These are phyloP conservation scores for Heterohyrax brucei DNA, from an alignment of 2,797 vertebrate genomes.

Conservation along the genomic window DNA sequence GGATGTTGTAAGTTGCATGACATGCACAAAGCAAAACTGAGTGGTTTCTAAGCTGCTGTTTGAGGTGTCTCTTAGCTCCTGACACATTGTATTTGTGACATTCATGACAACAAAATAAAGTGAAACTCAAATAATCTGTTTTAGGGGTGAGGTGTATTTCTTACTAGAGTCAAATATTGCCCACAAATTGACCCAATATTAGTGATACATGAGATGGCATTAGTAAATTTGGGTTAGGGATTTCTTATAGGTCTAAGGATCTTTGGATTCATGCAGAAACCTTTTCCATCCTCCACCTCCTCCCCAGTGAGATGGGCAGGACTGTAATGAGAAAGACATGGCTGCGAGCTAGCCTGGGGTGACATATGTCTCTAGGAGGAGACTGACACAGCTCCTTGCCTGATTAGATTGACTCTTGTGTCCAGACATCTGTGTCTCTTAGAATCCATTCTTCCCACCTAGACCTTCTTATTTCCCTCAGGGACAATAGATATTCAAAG, in stretches of 20 bases:
- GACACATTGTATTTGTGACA: neutral
- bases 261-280: neutral
- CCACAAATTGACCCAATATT: neutral
- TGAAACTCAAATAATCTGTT: neutral
- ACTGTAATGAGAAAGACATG: neutral
- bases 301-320: neutral
- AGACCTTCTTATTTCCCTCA: neutral
- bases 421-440: neutral
- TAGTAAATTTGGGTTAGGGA: neutral
- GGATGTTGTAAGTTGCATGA: neutral
- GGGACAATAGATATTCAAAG: neutral
- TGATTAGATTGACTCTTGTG: conserved; percentile 28
- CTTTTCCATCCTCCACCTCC: no score
- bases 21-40: neutral
- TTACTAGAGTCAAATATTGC: neutral
- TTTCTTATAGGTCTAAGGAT: neutral
- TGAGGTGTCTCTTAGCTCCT: conserved; percentile 17
- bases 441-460: conserved; percentile 1
- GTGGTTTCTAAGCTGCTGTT: neutral
- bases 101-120: conserved; percentile 5
- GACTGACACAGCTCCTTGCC: neutral
- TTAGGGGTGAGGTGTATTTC: neutral
- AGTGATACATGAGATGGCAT: neutral
- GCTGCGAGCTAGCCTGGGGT: neutral
- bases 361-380: conserved; percentile 20